Conservation (phyloP, 2,113 vertebrate species). For the Hylia prasina region DNA sequence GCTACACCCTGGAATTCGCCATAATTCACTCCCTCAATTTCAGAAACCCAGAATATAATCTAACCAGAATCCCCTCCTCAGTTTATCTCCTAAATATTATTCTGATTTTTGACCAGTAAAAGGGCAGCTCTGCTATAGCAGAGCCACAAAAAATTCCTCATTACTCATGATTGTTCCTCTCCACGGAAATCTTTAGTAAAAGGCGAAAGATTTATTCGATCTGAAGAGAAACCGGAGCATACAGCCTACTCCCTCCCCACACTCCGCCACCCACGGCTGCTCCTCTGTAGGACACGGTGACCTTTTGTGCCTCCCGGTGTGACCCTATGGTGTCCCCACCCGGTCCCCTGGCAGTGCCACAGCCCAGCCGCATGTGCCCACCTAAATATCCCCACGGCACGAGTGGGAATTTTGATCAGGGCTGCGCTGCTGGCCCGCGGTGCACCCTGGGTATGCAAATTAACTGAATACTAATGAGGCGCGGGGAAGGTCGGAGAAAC, state of each 20-base stretch:
- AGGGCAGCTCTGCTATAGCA: rapidly evolving
- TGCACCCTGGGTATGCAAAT: not conserved
- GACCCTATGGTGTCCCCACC: not conserved
- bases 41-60: too few relatives aligned
- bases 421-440: rapidly evolving
- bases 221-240: not conserved
- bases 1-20: rapidly evolving
- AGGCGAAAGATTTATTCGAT: not conserved
- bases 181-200: slow-evolving; percentile 38
- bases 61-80: too few relatives aligned
- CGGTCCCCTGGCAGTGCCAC: rapidly evolving
- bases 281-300: rapidly evolving
- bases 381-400: rapidly evolving
- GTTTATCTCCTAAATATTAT: too few relatives aligned
- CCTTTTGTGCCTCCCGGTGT: rapidly evolving
- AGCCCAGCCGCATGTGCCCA: rapidly evolving
- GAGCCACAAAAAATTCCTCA: rapidly evolving
- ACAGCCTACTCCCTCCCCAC: rapidly evolving
- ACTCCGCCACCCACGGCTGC: rapidly evolving
- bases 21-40: rapidly evolving
- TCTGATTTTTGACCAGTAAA: rapidly evolving
- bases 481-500: rapidly evolving
- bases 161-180: rapidly evolving
- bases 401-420: rapidly evolving
- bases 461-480: rapidly evolving